Conservation (phyloP, 2,888 invertebrate species). For the Drepanosiphum platanoidis region DNA sequence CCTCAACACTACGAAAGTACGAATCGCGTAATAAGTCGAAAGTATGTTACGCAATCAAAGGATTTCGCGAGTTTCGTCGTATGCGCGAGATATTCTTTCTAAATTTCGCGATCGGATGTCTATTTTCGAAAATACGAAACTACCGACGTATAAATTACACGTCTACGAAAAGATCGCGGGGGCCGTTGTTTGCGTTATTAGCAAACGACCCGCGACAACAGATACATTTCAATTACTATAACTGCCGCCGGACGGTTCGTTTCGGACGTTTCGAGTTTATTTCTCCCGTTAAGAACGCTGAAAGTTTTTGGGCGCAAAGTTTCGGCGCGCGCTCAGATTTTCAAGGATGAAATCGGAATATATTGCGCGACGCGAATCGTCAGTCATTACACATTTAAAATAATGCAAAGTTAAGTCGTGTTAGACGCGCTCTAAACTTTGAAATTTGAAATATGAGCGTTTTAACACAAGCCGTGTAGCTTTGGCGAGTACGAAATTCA, state of each 20-base stretch:
- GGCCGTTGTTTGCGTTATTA: neutral
- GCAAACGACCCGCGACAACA: neutral
- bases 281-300: neutral
- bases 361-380: neutral
- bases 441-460: neutral
- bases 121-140: too few species aligned
- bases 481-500: neutral
- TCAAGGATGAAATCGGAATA: neutral
- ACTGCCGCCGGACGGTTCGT: neutral
- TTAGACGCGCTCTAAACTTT: neutral
- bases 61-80: too few species aligned
- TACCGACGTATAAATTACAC: neutral
- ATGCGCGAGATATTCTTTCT: too few species aligned
- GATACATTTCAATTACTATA: neutral
- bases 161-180: too few species aligned
- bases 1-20: too few species aligned
- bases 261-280: neutral
- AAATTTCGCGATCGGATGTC: too few species aligned
- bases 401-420: neutral
- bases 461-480: neutral
- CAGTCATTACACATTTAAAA: constrained; percentile 1
- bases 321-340: neutral
- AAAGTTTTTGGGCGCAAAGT: constrained; percentile 11
- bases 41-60: too few species aligned
- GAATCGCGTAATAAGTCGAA: too few species aligned